Evolutionary conservation across 2,888 invertebrate species (phyloP).

Genomic region (Gibbula magus): DNA sequence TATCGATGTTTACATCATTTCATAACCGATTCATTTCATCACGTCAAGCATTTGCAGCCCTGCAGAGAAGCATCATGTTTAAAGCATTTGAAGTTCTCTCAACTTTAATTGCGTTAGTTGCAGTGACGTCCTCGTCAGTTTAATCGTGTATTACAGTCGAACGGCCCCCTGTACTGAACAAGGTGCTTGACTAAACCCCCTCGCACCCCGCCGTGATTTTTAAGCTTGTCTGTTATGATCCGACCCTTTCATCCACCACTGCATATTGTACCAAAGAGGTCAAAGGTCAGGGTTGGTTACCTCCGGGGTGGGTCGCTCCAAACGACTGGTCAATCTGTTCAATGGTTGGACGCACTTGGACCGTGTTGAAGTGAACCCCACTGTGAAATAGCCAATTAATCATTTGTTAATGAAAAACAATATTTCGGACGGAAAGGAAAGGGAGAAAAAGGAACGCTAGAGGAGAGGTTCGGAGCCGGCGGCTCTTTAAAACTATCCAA

Average conservation of each 20-base stretch:
- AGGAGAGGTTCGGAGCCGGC: background rate
- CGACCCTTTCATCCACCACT: background rate
- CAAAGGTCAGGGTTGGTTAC: slow-evolving; percentile 55
- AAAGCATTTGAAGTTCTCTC: too few relatives aligned
- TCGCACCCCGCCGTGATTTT: background rate
- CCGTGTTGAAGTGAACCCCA: slow-evolving; percentile 80
- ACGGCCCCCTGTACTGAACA: background rate
- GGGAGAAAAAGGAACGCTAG: background rate
- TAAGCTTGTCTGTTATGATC: background rate
- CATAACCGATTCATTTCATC: too few relatives aligned
- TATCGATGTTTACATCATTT: too few relatives aligned
- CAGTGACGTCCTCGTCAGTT: background rate
- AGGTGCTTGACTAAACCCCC: background rate
- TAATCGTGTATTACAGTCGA: background rate
- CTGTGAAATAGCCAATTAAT: slow-evolving; percentile 55
- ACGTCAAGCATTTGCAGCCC: too few relatives aligned
- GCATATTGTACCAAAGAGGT: background rate
- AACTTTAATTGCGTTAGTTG: too few relatives aligned
- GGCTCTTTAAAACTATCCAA: background rate
- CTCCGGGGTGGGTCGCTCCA: slow-evolving; percentile 97
- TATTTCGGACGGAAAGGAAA: background rate
- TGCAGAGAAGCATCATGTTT: too few relatives aligned
- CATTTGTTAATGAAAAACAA: slow-evolving; percentile 6
- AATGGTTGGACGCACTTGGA: slow-evolving; percentile 95
- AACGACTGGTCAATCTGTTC: slow-evolving; percentile 99